Conservation (phyloP, 2,797 vertebrate species). For the Diglossa cyanea region DNA sequence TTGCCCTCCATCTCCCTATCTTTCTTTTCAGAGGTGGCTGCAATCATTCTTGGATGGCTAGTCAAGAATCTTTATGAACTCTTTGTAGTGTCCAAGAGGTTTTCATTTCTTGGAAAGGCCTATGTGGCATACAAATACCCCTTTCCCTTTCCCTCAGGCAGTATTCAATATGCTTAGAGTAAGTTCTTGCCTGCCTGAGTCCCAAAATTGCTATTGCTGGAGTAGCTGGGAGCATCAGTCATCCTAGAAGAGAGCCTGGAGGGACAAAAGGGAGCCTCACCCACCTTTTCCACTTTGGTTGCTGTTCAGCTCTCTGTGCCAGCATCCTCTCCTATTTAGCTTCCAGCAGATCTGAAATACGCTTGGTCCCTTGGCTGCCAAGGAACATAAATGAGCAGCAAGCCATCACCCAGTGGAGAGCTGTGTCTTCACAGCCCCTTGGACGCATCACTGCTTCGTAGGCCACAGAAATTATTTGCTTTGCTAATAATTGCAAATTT, state of each 20-base stretch:
- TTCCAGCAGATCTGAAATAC: background rate
- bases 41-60: background rate
- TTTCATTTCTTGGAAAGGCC: background rate
- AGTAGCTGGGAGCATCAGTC: background rate
- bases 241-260: background rate
- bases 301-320: background rate
- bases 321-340: background rate
- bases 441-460: background rate
- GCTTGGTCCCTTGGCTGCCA: background rate
- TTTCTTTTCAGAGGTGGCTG: background rate
- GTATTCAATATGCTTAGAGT: background rate
- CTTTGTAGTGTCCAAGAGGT: background rate
- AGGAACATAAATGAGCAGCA: background rate
- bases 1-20: background rate
- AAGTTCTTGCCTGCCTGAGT: background rate
- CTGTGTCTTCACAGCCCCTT: background rate
- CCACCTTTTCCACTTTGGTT: background rate
- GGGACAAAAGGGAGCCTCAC: background rate
- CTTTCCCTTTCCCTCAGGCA: background rate
- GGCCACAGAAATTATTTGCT: background rate
- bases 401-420: background rate
- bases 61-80: background rate
- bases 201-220: background rate
- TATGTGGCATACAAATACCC: background rate
- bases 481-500: background rate